Base-by-base conservation (phyloP, 2,888 invertebrate species). In the Polyommatus icarus region DNA sequence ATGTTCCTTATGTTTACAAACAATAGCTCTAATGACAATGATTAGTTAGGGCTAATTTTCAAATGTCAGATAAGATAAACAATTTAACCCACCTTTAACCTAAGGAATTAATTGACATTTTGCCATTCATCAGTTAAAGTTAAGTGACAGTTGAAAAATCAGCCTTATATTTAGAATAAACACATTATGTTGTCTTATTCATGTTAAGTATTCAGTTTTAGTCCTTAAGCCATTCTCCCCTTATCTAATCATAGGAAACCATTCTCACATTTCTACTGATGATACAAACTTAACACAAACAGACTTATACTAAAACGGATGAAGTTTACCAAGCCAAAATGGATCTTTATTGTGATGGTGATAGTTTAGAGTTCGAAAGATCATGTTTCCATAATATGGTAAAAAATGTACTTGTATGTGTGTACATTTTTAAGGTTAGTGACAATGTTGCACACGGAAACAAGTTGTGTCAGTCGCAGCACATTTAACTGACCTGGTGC, bases 401-500 rank as follows among this genome's bases (percentile, higher is more conserved):
- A 20, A 50, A 29, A 72, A 54, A 36, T 71, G 71, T 59, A 61
- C 40, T 24, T 12, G 80, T 80, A 79, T 80, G 76, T 81, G 79
- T 71, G 79, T 81, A 81, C 77, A 76, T 82, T 79, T 76, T 83
- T 87, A 87, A 84, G 89, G 93, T 93, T 94, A 94, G 94, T 93
- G 91, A 93, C 93, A 92, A 90, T 89, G 87, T 90, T 87, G 89
- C 91, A 93, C 93, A 93, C 90, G 90, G 85, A 91, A 89, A 91
- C 90, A 87, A 86, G 85, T 82, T 88, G 88, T 91, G 90, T 91
- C 91, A 89, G 90, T 87, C 83, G 90, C 88, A 87, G 89, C 91
- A 93, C 92, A 93, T 90, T 87, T 82, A 93, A 94, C 94, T 94
- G 91, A 94, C 94, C 94, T 94, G 94, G 92, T 85, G 92, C 89